These are phyloP conservation scores for Neotoxoptera formosana DNA, from an alignment of 1,140 invertebrate genomes.

Conservation along the genomic window DNA sequence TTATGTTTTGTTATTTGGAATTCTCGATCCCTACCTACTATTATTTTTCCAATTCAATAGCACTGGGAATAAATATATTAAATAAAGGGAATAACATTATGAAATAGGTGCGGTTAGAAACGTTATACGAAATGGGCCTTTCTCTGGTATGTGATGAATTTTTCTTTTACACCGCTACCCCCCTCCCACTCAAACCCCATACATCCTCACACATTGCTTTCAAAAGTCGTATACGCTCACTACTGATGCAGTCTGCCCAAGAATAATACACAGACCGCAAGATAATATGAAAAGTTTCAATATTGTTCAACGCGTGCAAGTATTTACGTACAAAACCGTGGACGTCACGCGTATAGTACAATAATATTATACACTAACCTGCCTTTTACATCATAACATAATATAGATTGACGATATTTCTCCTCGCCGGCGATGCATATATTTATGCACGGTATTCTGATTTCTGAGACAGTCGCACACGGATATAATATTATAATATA, in stretches of 20 bases:
- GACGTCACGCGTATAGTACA: not conserved
- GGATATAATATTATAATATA: not conserved
- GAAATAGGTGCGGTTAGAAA: not conserved
- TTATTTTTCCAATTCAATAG: constrained; percentile 18
- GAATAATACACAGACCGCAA: not conserved
- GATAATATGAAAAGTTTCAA: not conserved
- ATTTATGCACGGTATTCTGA: not conserved
- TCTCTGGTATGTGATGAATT: constrained; percentile 2
- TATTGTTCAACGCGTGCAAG: not conserved
- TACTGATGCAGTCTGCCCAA: not conserved
- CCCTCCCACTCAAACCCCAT: not conserved
- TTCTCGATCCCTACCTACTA: not conserved
- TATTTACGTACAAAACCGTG: not conserved
- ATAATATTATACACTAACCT: not conserved
- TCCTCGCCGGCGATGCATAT: not conserved
- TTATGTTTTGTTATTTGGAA: constrained; percentile 13
- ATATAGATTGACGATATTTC: not conserved
- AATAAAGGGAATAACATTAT: constrained; percentile 14
- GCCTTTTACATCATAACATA: not conserved
- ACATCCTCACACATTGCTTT: not conserved
- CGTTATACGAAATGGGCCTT: not conserved
- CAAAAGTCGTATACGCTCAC: not conserved
- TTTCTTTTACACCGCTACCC: not conserved
- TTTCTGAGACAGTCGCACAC: not conserved
- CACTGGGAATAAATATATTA: not conserved